Evolutionary conservation across 2,888 invertebrate genomes (phyloP).

Genomic region (Syritta pipiens): DNA sequence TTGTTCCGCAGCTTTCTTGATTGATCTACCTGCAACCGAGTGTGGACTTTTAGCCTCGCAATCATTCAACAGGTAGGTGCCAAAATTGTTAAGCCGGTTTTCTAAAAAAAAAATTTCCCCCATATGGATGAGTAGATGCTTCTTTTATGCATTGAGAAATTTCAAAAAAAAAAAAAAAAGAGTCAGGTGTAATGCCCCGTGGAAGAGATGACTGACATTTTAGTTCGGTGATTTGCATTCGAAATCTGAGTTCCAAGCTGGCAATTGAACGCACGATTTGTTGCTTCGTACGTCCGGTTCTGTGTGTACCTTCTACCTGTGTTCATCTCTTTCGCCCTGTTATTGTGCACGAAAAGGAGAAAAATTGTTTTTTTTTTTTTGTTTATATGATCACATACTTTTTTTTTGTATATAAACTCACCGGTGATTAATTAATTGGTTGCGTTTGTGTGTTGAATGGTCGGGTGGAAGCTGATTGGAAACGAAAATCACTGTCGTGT

Average conservation of each 20-base stretch:
- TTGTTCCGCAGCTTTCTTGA: slow-evolving; percentile 25
- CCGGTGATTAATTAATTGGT: slow-evolving; percentile 48
- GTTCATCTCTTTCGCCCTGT: slow-evolving; percentile 11
- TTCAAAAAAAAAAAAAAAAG: not conserved
- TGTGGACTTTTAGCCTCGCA: slow-evolving; percentile 18
- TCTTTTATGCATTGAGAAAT: no score
- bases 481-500: slow-evolving; percentile 4
- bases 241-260: slow-evolving; percentile 52
- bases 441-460: slow-evolving; percentile 19
- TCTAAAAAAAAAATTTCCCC: no score
- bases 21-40: slow-evolving; percentile 6
- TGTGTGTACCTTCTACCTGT: slow-evolving; percentile 24
- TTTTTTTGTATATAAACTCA: slow-evolving; percentile 19
- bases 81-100: slow-evolving; percentile 53
- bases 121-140: slow-evolving; percentile 34
- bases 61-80: slow-evolving; percentile 62
- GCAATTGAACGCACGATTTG: slow-evolving; percentile 34
- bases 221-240: slow-evolving; percentile 46
- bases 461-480: slow-evolving; percentile 29
- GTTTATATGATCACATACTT: no score
- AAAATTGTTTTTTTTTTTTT: no score
- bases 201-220: slow-evolving; percentile 37
- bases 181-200: not conserved
- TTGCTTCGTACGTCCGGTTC: slow-evolving; percentile 27
- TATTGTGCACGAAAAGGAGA: not conserved